Base-by-base conservation (phyloP, 2,888 invertebrate genomes). In the Prosopocoilus inquinatus region DNA sequence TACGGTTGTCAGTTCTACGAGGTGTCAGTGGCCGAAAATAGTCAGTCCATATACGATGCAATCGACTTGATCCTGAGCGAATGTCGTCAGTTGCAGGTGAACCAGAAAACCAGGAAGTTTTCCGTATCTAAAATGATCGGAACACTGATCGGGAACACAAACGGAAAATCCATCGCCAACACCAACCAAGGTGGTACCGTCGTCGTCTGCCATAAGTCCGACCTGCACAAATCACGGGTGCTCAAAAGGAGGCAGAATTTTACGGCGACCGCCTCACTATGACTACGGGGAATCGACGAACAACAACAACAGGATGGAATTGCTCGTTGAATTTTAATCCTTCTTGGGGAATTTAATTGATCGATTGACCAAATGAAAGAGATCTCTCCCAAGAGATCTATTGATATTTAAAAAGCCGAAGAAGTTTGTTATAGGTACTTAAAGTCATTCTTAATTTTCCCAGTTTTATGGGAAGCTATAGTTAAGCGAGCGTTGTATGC, bases 121-220 rank as follows among this genome's bases (percentile, higher is more conserved):
- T 88, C 88, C 54, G 88, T 90, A 38, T 87, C 87, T 32, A 90
- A 90, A 76, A 89, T 90, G 89, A 83, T 90, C 59, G 89, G 88
- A 53, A 87, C 87, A 7, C 75, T 89, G 58, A 88, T 88, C 72
- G 87, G 87, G 35, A 78, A 75, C 64, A 65, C 67, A 20, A 75
- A 75, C 55, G 74, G 74, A 41, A 78, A 75, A 65, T 72, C 68
- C 8, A 60, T 67, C 12, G 69, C 74, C 11, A 75, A 75, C 49
- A 68, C 77, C 11, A 76, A 73, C 53, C 80, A 80, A 63, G 81
- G 82, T 28, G 83, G 83, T 12, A 83, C 83, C 2, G 82, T 83
- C 7, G 81, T 82, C 34, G 82, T 82, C n/a, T 83, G 83, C 62
- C 80, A 83, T 65, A 83, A 83, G 68, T 80, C 81, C 16, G 83